A percentile compares a stretch with the other conserved stretches of the same genome.
Conservation (phyloP, 2,888 invertebrate genomes). For the Sipha maydis region DNA sequence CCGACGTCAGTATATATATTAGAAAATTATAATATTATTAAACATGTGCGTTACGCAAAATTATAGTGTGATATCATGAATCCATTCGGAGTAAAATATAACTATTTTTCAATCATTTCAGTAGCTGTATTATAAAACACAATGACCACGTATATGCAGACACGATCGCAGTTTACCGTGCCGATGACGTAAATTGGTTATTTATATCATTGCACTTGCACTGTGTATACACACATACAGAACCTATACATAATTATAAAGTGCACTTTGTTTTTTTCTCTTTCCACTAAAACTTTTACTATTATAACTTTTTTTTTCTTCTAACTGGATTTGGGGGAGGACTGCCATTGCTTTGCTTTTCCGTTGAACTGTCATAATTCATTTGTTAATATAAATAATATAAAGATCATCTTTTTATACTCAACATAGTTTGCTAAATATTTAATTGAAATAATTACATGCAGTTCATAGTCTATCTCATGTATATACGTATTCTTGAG, state of each 20-base stretch:
- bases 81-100: not conserved
- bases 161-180: slow-evolving; percentile 33
- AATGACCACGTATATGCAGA: slow-evolving; percentile 12
- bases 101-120: not conserved
- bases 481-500: no score
- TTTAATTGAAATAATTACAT: no score
- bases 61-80: not conserved
- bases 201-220: slow-evolving; percentile 29
- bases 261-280: not conserved
- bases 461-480: no score
- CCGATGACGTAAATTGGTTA: slow-evolving; percentile 45
- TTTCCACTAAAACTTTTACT: not conserved
- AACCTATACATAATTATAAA: not conserved
- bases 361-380: no score
- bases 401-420: no score
- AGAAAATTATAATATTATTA: not conserved
- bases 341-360: no score
- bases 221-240: no score
- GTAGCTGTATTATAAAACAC: not conserved
- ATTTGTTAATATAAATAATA: no score
- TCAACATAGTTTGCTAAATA: no score
- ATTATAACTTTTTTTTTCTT: no score
- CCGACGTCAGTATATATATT: not conserved
- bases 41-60: not conserved
- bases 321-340: no score